Percentiles rank a stretch among this genome's conserved stretches.
These are phyloP conservation scores for Sebastes vulpes DNA, from an alignment of 2,797 vertebrate species.

Conservation along the genomic window DNA sequence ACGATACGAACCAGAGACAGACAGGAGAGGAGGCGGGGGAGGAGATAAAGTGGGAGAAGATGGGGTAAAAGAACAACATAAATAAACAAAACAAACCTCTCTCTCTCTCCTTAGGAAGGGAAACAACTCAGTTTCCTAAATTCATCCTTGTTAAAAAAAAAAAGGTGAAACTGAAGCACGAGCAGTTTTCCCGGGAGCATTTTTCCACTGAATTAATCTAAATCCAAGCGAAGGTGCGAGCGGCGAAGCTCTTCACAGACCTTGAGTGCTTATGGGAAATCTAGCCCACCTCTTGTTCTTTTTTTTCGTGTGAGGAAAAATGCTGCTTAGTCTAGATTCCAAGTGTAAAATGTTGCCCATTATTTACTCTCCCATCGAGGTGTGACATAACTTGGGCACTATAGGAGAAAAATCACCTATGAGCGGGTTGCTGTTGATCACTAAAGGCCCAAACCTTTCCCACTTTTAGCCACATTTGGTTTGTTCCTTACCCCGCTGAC, in stretches of 20 bases:
- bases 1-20: background rate
- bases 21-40: background rate
- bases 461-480: background rate
- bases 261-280: constrained; percentile 32
- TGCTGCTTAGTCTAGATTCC: constrained; percentile 40
- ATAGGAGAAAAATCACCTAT: constrained; percentile 3
- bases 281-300: constrained; percentile 22
- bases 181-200: constrained; percentile 25
- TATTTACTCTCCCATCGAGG: constrained; percentile 45
- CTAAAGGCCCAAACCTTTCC: background rate
- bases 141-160: constrained; percentile 14
- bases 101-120: background rate
- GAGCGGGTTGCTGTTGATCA: constrained; percentile 13
- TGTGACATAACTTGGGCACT: constrained; percentile 33
- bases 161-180: constrained; percentile 24
- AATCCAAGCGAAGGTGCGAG: constrained; percentile 38
- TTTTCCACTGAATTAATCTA: constrained; percentile 45
- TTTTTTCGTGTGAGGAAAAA: constrained; percentile 12
- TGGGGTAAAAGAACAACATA: background rate
- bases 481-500: background rate
- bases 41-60: background rate
- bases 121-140: constrained; percentile 1
- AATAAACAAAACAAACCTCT: background rate
- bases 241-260: constrained; percentile 23
- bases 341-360: constrained; percentile 53